phyloP scores from a whole-genome alignment of 2,113 vertebrate genomes.

The Perognathus longimembris region DNA sequence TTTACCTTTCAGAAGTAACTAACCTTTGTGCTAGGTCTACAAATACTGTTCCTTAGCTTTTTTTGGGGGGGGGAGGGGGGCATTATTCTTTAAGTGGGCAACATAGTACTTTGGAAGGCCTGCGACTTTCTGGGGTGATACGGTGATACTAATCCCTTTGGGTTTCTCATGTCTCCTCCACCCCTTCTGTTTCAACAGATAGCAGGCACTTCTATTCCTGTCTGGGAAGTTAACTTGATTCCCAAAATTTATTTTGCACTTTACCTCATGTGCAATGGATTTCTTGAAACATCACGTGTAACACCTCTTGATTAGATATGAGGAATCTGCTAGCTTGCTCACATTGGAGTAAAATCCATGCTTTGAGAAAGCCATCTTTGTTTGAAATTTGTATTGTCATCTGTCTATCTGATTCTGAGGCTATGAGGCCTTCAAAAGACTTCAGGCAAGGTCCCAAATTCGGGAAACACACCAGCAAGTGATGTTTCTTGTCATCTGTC shows the following conservation, averaged over 20 bases:
- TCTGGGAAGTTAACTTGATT: constrained; percentile 11
- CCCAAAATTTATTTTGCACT: constrained; percentile 33
- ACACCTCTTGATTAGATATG: not conserved
- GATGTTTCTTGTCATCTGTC: not conserved
- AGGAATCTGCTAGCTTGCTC: not conserved
- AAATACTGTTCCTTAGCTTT: too few species aligned
- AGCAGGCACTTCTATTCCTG: not conserved
- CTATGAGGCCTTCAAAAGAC: not conserved
- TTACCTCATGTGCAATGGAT: constrained; percentile 6
- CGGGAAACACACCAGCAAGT: not conserved
- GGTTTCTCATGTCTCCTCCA: not conserved
- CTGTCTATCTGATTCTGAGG: constrained; percentile 8
- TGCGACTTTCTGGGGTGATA: too few species aligned
- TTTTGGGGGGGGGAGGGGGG: too few species aligned
- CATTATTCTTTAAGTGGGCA: too few species aligned
- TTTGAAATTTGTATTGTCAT: not conserved
- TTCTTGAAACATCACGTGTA: not conserved
- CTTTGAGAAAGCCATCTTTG: constrained; percentile 18
- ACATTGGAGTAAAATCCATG: not conserved
- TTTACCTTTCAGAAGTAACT: too few species aligned
- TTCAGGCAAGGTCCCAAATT: not conserved
- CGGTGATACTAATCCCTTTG: not conserved
- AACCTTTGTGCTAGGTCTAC: too few species aligned
- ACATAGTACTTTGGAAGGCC: too few species aligned
- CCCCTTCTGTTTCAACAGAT: not conserved